These are phyloP conservation scores for Agelastica alni DNA, from an alignment of 2,888 invertebrate species.

Conservation along the genomic window DNA sequence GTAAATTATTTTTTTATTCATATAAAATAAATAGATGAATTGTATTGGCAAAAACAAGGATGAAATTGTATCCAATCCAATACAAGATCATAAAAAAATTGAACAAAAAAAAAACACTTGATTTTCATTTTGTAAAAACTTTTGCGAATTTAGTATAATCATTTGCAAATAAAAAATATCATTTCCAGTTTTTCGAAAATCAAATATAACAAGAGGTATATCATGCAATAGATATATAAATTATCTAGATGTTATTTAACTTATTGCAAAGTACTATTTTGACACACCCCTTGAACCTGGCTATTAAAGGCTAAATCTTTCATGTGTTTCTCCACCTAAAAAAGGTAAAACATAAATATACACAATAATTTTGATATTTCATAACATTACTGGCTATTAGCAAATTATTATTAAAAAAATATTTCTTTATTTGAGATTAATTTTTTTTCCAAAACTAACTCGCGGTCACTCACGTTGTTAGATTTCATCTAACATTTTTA, in stretches of 20 bases:
- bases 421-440: too few species aligned
- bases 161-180: slow-evolving; percentile 34
- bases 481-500: too few species aligned
- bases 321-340: slow-evolving; percentile 55
- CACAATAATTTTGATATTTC: too few species aligned
- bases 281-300: slow-evolving; percentile 37
- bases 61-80: slow-evolving; percentile 23
- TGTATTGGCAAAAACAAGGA: slow-evolving; percentile 26
- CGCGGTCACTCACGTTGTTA: too few species aligned
- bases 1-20: slow-evolving; percentile 32
- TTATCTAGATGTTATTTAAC: slow-evolving; percentile 27
- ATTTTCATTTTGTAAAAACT: slow-evolving; percentile 27
- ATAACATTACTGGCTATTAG: too few species aligned
- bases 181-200: slow-evolving; percentile 26
- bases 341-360: slow-evolving; percentile 25
- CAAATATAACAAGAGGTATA: slow-evolving; percentile 32
- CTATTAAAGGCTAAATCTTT: slow-evolving; percentile 51
- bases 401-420: too few species aligned
- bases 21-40: slow-evolving; percentile 37
- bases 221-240: slow-evolving; percentile 33
- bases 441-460: too few species aligned
- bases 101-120: slow-evolving; percentile 34
- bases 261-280: slow-evolving; percentile 41
- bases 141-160: slow-evolving; percentile 25
- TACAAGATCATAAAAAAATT: slow-evolving; percentile 30